Conservation (phyloP, 2,888 invertebrate species). For the Archips xylosteana region DNA sequence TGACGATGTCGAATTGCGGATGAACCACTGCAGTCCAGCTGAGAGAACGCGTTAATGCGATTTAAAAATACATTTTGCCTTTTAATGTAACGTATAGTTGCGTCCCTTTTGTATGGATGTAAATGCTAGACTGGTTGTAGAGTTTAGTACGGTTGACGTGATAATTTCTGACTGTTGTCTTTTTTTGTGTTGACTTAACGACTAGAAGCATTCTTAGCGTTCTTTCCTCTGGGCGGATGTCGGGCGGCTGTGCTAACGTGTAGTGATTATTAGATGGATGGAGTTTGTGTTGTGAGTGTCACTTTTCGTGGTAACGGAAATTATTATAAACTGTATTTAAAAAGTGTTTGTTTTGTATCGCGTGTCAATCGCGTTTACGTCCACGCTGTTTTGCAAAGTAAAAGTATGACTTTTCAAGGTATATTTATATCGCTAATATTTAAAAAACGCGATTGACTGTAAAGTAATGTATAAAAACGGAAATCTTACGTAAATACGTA, state of each 20-base stretch:
- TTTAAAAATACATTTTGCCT: background rate
- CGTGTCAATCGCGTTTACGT: slow-evolving; percentile 1
- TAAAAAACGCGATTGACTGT: slow-evolving; percentile 2
- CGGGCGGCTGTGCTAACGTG: slow-evolving; percentile 45
- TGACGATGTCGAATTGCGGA: background rate
- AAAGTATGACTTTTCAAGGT: slow-evolving; percentile 6
- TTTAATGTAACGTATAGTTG: background rate
- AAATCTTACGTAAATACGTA: slow-evolving; percentile 6
- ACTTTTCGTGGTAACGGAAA: background rate
- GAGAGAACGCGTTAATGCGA: background rate
- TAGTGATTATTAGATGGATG: slow-evolving; percentile 37
- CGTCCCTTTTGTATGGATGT: background rate
- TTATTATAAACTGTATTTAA: background rate
- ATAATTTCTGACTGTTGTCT: background rate
- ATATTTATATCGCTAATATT: background rate
- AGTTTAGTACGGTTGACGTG: background rate
- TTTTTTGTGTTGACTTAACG: background rate
- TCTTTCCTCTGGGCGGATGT: background rate
- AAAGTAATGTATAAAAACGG: background rate
- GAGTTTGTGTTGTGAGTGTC: slow-evolving; percentile 2
- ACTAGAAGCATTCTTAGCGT: background rate
- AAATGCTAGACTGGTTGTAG: background rate
- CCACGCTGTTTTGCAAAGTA: background rate
- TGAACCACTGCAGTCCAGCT: background rate
- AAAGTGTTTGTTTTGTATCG: slow-evolving; percentile 1